A percentile compares a stretch with the other conserved stretches of the same genome.
phyloP scores from a whole-genome alignment of 2,797 vertebrate genomes.

The Yasuhikotakia modesta region DNA sequence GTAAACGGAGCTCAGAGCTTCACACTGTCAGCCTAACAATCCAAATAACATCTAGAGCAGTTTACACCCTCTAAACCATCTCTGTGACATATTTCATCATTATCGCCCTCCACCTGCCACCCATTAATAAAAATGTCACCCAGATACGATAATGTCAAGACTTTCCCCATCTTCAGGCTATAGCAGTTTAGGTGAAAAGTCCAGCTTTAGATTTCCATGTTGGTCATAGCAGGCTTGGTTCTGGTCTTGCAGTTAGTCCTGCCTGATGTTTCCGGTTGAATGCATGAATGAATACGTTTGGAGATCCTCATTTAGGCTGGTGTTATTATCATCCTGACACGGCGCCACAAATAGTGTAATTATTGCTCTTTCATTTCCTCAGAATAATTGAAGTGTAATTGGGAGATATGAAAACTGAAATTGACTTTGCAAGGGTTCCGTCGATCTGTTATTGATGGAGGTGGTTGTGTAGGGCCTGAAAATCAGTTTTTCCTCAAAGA shows the following conservation, averaged over 20 bases:
- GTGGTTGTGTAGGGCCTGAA: constrained; percentile 2
- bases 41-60: background rate
- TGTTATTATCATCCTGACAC: constrained; percentile 45
- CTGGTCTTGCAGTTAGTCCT: background rate
- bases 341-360: constrained; percentile 40
- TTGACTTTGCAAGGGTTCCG: constrained; percentile 25
- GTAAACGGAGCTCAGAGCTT: background rate
- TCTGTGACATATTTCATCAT: background rate
- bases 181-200: background rate
- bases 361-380: constrained; percentile 40
- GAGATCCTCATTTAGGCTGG: constrained; percentile 36
- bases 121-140: background rate
- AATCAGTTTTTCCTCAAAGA: background rate
- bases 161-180: background rate
- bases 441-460: background rate
- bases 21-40: background rate
- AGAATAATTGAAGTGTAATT: constrained; percentile 43
- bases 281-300: background rate
- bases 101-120: background rate
- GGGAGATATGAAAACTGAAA: constrained; percentile 31
- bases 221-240: background rate
- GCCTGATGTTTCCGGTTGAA: background rate
- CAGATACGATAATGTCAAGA: background rate
- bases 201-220: background rate
- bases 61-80: background rate